A percentile compares a stretch with the other conserved stretches of the same genome.
These are phyloP conservation scores for Epizoanthus ramosus DNA, from an alignment of 92 coral and sea anemone genomes.

Conservation along the genomic window DNA sequence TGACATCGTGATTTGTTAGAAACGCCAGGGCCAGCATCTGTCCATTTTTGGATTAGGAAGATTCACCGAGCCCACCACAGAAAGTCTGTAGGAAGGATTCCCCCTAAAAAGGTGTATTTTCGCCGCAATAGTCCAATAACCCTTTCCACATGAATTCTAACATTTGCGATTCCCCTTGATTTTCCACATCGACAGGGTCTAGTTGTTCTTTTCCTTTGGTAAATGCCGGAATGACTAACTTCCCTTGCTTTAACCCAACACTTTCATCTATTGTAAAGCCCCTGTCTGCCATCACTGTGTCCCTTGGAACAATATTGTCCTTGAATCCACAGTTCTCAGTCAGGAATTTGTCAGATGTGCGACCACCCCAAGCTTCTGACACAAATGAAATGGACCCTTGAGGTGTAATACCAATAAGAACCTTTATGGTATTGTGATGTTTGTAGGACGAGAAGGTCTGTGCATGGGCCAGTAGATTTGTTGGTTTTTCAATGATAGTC, in stretches of 20 bases:
- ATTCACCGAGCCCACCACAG: not conserved
- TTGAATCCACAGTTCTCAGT: slow-evolving; percentile 58
- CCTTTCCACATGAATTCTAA: slow-evolving; percentile 60
- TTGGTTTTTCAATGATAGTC: slow-evolving; percentile 50
- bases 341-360: slow-evolving; percentile 48
- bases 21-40: too few species aligned
- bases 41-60: too few species aligned
- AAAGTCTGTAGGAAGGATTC: slow-evolving; percentile 63
- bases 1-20: slow-evolving; percentile 14
- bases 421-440: slow-evolving; percentile 59
- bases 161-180: slow-evolving; percentile 60
- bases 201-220: slow-evolving; percentile 65
- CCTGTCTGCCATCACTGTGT: slow-evolving; percentile 63
- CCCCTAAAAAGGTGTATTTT: slow-evolving; percentile 61
- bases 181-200: slow-evolving; percentile 51
- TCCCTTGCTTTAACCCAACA: slow-evolving; percentile 50
- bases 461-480: slow-evolving; percentile 62
- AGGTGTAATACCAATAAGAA: slow-evolving; percentile 61
- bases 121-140: slow-evolving; percentile 61
- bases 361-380: slow-evolving; percentile 64
- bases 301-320: slow-evolving; percentile 52
- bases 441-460: slow-evolving; percentile 60
- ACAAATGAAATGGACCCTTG: slow-evolving; percentile 59
- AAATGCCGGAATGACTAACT: slow-evolving; percentile 58
- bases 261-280: slow-evolving; percentile 61